Percentiles rank a stretch among this genome's conserved stretches.
These are phyloP conservation scores for Rhinolophus sinicus DNA, from an alignment of 2,113 vertebrate species.

Conservation along the genomic window DNA sequence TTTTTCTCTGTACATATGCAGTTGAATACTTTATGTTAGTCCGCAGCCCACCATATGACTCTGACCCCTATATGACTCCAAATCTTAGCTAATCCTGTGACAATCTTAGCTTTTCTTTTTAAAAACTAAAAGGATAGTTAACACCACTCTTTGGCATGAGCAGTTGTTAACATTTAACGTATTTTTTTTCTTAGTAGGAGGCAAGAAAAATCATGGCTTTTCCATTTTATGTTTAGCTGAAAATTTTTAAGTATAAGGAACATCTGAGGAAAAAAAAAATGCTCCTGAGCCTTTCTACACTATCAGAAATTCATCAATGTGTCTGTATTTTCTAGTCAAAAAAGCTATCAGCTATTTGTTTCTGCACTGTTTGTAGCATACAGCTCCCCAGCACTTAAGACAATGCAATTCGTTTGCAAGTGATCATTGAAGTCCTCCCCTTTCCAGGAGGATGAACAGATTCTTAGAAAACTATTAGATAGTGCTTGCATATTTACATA, in stretches of 20 bases:
- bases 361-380: neutral
- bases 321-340: neutral
- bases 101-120: neutral
- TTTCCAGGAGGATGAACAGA: neutral
- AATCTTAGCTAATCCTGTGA: neutral
- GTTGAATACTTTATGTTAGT: neutral
- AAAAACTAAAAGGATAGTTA: conserved; percentile 43
- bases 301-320: conserved; percentile 52
- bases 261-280: neutral
- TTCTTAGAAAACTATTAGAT: neutral
- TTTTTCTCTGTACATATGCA: neutral
- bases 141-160: neutral
- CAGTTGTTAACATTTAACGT: conserved; percentile 53
- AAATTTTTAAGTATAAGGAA: conserved; percentile 25
- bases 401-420: neutral
- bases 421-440: neutral
- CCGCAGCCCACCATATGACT: too few species aligned
- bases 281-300: conserved; percentile 32
- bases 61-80: neutral
- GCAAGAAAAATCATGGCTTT: conserved; percentile 44
- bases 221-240: conserved; percentile 45
- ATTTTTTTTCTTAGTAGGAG: conserved; percentile 15
- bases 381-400: neutral
- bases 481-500: neutral
- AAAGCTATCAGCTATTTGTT: neutral